Conservation (phyloP, 64 coral and sea anemone species). For the Pocillopora verrucosa region DNA sequence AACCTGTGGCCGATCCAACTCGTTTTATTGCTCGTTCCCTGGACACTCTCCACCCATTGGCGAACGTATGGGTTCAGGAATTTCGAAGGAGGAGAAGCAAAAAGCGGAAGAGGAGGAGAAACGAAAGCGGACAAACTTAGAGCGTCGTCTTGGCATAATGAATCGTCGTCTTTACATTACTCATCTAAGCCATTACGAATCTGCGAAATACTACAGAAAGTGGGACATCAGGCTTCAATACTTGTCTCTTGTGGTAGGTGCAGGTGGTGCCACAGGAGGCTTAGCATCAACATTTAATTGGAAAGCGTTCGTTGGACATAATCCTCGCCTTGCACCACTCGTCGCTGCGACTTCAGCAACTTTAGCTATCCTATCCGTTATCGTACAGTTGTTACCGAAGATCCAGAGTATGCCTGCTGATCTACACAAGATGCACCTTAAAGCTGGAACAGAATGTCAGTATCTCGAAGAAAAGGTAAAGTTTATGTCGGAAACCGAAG, state of each 20-base stretch:
- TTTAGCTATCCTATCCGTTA: neutral
- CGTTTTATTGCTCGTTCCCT: no score
- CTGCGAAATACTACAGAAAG: neutral
- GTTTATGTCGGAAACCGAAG: conserved; percentile 8
- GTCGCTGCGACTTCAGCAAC: neutral
- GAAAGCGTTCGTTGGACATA: neutral
- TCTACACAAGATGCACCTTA: neutral
- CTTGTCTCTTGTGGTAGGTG: neutral
- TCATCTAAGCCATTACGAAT: neutral
- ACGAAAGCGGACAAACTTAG: neutral
- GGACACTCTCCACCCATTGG: no score
- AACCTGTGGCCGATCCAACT: no score
- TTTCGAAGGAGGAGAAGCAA: neutral
- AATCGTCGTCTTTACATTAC: neutral
- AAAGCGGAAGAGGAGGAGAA: no score
- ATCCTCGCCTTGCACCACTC: neutral
- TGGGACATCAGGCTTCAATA: neutral
- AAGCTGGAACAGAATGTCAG: conserved; percentile 22
- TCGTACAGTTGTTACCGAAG: neutral
- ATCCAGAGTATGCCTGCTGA: neutral
- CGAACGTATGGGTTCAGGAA: neutral
- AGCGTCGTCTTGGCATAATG: neutral
- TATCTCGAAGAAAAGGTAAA: neutral
- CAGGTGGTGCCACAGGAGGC: neutral
- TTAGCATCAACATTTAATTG: neutral